Conservation (phyloP, 2,888 invertebrate genomes). For the Nomada lathburiana region DNA sequence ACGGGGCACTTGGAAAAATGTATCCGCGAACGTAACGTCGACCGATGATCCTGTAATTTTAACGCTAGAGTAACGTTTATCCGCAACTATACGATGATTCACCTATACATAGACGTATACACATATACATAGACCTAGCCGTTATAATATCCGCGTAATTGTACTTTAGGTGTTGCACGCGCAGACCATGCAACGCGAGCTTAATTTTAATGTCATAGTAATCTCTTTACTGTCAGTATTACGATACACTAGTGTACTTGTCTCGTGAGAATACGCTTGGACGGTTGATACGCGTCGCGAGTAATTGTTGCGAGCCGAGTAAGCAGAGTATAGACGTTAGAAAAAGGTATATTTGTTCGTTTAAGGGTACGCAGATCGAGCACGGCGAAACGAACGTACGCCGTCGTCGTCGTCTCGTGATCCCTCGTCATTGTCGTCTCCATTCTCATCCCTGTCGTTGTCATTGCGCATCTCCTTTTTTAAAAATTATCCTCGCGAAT, state of each 20-base stretch:
- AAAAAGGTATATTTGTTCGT: slow-evolving; percentile 53
- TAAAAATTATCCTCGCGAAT: too few relatives aligned
- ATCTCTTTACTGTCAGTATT: slow-evolving; percentile 84
- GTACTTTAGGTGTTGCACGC: slow-evolving; percentile 7
- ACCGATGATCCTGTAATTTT: slow-evolving; percentile 46
- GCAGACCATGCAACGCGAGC: slow-evolving; percentile 54
- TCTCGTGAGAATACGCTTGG: slow-evolving; percentile 73
- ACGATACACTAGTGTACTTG: slow-evolving; percentile 81
- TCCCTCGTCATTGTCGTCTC: too few relatives aligned
- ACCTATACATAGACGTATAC: slow-evolving; percentile 5
- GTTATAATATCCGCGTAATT: background rate
- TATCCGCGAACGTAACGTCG: slow-evolving; percentile 42
- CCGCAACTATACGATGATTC: slow-evolving; percentile 39
- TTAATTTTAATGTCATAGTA: slow-evolving; percentile 78
- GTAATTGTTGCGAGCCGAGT: slow-evolving; percentile 75
- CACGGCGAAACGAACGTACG: too few relatives aligned
- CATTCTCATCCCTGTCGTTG: background rate
- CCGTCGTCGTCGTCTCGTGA: background rate
- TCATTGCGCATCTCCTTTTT: background rate
- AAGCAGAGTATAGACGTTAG: slow-evolving; percentile 75
- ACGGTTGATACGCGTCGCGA: slow-evolving; percentile 38
- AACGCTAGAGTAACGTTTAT: slow-evolving; percentile 48
- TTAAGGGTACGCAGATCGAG: background rate
- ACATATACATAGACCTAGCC: slow-evolving; percentile 7
- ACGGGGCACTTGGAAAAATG: slow-evolving; percentile 48